phyloP scores from a whole-genome alignment of 2,888 invertebrate species.

The Drepana falcataria region DNA sequence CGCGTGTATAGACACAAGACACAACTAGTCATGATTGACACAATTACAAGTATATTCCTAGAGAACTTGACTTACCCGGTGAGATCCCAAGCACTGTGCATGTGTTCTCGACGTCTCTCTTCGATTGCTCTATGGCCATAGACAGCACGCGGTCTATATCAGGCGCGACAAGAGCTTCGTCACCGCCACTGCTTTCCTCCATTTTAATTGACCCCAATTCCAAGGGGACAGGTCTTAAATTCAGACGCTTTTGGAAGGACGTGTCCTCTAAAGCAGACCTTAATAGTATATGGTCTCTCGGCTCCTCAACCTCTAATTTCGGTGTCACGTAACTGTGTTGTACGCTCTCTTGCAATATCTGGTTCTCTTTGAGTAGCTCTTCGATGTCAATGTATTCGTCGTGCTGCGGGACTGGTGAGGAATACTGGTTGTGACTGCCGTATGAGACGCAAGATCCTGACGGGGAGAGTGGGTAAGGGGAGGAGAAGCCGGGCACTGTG shows the following conservation, averaged over 20 bases:
- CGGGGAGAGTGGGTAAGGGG: constrained; percentile 77
- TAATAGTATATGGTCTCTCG: constrained; percentile 85
- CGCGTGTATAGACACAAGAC: no score
- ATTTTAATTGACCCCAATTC: constrained; percentile 81
- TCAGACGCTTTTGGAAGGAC: constrained; percentile 90
- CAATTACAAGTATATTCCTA: no score
- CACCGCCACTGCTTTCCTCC: constrained; percentile 82
- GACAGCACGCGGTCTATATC: constrained; percentile 90
- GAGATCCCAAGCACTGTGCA: constrained; percentile 92
- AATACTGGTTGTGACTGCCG: constrained; percentile 76
- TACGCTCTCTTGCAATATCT: constrained; percentile 68
- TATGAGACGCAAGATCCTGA: constrained; percentile 78
- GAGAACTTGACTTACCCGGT: constrained; percentile 82
- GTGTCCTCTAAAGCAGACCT: constrained; percentile 91
- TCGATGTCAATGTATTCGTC: constrained; percentile 82
- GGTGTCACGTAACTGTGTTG: constrained; percentile 68
- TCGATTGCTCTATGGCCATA: constrained; percentile 91
- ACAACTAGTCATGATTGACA: no score
- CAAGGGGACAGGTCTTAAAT: constrained; percentile 87
- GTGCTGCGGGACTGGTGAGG: constrained; percentile 77
- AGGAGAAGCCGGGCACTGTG: constrained; percentile 68
- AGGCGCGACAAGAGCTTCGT: constrained; percentile 81
- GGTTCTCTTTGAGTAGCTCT: constrained; percentile 78
- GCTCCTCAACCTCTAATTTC: constrained; percentile 77
- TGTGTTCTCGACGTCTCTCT: constrained; percentile 90